Evolutionary conservation across 2,888 invertebrate species (phyloP).

Genomic region (Epinotia brunnichana): DNA sequence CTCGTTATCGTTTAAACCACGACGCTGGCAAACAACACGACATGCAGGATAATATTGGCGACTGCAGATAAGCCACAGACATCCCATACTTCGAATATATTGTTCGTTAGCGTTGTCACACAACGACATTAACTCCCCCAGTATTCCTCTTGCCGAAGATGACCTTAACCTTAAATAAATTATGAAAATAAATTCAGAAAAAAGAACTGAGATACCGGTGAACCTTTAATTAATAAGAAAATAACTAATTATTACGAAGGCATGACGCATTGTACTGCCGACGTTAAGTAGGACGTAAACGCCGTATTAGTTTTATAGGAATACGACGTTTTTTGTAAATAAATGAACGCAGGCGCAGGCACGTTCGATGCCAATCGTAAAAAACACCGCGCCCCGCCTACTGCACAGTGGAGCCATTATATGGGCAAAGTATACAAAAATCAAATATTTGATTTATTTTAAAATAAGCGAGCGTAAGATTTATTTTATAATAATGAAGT

Average conservation of each 20-base stretch:
- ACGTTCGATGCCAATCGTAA: constrained; percentile 73
- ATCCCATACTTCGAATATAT: no score
- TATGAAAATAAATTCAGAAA: constrained; percentile 11
- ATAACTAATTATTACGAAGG: constrained; percentile 70
- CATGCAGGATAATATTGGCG: no score
- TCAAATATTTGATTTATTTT: no score
- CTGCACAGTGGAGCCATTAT: constrained; percentile 44
- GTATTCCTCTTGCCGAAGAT: not conserved
- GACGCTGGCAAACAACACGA: no score
- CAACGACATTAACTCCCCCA: not conserved
- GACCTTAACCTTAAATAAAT: constrained; percentile 4
- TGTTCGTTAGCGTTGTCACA: not conserved
- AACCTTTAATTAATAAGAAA: constrained; percentile 70
- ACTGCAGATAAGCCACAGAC: no score
- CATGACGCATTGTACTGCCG: constrained; percentile 64
- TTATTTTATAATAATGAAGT: no score
- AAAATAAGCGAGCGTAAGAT: no score
- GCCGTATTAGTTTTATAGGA: not conserved
- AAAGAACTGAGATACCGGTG: constrained; percentile 46
- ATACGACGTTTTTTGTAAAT: not conserved
- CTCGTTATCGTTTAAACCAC: no score
- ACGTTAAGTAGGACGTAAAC: not conserved
- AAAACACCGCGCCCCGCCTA: constrained; percentile 61
- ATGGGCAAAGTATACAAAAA: not conserved
- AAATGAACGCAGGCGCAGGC: constrained; percentile 51